Evolutionary conservation across 2,797 vertebrate species (phyloP).

Genomic region (Chaetodon trifasciatus): DNA sequence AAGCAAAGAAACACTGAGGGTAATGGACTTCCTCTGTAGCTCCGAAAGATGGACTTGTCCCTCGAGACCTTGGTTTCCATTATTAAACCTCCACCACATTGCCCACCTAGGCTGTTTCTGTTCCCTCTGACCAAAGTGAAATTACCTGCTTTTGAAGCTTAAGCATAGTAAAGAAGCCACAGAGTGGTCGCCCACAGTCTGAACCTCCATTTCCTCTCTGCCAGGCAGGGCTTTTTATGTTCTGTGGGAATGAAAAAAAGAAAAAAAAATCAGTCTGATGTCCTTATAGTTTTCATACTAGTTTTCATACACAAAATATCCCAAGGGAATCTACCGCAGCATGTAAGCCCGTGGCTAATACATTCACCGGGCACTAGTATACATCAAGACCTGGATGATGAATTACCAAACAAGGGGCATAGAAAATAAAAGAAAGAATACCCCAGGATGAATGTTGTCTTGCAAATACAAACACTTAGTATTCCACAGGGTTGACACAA

Average conservation of each 20-base stretch:
- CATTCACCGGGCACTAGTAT: constrained; percentile 45
- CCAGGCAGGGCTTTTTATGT: constrained; percentile 44
- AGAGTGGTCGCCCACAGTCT: constrained; percentile 43
- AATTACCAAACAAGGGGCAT: constrained; percentile 64
- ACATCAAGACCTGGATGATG: constrained; percentile 67
- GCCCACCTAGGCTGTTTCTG: constrained; percentile 72
- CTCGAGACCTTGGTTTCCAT: constrained; percentile 77
- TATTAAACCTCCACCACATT: constrained; percentile 79
- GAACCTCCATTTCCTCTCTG: constrained; percentile 67
- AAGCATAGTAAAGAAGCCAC: constrained; percentile 58
- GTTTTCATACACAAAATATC: constrained; percentile 45
- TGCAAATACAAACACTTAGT: constrained; percentile 76
- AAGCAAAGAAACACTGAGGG: constrained; percentile 73
- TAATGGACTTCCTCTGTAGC: constrained; percentile 87
- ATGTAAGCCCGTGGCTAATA: constrained; percentile 44
- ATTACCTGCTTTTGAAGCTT: constrained; percentile 78
- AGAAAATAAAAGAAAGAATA: constrained; percentile 52
- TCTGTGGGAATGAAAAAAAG: constrained; percentile 29
- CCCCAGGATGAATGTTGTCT: constrained; percentile 60
- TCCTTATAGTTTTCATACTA: constrained; percentile 35
- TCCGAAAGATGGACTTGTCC: constrained; percentile 74
- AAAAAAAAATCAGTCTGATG: constrained; percentile 18
- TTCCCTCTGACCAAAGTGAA: constrained; percentile 70
- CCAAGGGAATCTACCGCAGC: constrained; percentile 26
- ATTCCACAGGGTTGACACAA: constrained; percentile 68